Base-by-base conservation (phyloP, 2,888 invertebrate genomes). In the Erebia aethiops region DNA sequence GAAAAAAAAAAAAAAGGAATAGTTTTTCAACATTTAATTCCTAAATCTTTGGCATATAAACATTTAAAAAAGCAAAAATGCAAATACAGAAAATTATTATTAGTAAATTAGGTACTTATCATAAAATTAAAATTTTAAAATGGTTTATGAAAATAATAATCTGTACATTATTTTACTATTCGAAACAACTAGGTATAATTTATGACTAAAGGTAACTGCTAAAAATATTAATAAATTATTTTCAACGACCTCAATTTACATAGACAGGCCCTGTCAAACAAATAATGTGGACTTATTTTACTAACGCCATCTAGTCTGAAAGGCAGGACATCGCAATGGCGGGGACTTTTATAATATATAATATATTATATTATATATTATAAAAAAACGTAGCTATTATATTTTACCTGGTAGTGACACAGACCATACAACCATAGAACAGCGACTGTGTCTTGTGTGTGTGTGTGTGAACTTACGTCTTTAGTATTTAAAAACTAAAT, bases 1-100 rank as follows among this genome's bases (percentile, higher is more conserved):
- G 66, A 49, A 56, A 69, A 63, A 66, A 26, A n/a, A 14, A 14
- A 2, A 5, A 0, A 49, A 1, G 9, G 7, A 8, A 4, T 46
- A 18, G 8, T 52, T 21, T 61, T n/a, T 65, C 43, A 60, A 57
- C 18, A 10, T 69, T 71, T 72, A 67, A 69, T 72, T 74, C 43
- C 69, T 63, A 72, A 69, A 72, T 74, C 74, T 74, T 74, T 74
- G 74, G 74, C 64, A 74, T 69, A 69, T 69, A 70, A 66, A 71
- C 41, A 56, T 52, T 70, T 14, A 58, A 67, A 72, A 58, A 66
- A 60, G 66, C 66, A 61, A 57, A 54, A 61, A 58, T 51, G 51
- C 68, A 57, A 43, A 61, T 46, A 54, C 46, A 63, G 54, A 54
- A 16, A n/a, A 63, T 7, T 52, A 49, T 16, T 16, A 16, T 52